A percentile compares a stretch with the other conserved stretches of the same genome.
These are phyloP conservation scores for Eupithecia pulchellata DNA, from an alignment of 2,888 invertebrate genomes.

Conservation along the genomic window DNA sequence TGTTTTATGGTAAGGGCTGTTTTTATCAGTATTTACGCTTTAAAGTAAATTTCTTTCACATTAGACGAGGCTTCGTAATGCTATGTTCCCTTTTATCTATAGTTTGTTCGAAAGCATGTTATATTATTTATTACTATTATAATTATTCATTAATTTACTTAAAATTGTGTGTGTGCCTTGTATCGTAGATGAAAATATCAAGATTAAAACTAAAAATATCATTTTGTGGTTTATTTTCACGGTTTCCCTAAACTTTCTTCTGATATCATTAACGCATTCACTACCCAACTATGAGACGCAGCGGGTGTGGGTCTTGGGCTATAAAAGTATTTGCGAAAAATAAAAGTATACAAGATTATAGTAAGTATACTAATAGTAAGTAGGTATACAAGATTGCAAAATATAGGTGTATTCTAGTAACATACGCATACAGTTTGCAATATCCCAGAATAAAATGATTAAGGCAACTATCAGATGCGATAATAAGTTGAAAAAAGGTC, in stretches of 20 bases:
- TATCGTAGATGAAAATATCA: conserved; percentile 88
- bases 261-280: not conserved
- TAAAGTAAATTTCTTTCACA: conserved; percentile 67
- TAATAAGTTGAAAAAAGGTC: too few relatives aligned
- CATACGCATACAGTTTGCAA: not conserved
- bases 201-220: conserved; percentile 86
- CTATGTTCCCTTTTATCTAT: conserved; percentile 64
- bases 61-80: conserved; percentile 66
- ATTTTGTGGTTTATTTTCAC: conserved; percentile 66
- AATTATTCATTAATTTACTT: conserved; percentile 80
- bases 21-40: conserved; percentile 44
- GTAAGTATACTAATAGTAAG: too few relatives aligned
- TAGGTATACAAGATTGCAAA: too few relatives aligned
- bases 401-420: too few relatives aligned
- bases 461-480: too few relatives aligned
- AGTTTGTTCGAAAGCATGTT: conserved; percentile 74
- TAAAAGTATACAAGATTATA: too few relatives aligned
- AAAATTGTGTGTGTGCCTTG: conserved; percentile 89
- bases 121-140: conserved; percentile 79
- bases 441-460: not conserved
- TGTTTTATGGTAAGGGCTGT: conserved; percentile 33
- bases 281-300: too few relatives aligned
- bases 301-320: too few relatives aligned
- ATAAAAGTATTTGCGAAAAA: too few relatives aligned
- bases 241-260: not conserved